These are phyloP conservation scores for Bombus superbus DNA, from an alignment of 1,140 invertebrate genomes.

Conservation along the genomic window DNA sequence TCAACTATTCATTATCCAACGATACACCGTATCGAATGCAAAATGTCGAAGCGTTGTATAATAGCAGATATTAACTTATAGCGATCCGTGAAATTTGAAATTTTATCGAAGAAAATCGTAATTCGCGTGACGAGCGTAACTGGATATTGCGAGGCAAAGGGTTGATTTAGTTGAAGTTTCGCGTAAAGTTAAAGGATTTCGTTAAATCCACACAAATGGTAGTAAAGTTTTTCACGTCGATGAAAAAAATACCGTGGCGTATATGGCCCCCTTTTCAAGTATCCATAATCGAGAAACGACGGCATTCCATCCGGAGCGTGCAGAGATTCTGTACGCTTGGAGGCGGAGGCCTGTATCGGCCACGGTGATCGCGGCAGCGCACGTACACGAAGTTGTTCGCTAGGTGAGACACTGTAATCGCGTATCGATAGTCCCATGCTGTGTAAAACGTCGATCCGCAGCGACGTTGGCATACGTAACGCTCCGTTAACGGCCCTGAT, in stretches of 20 bases:
- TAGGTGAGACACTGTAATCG: constrained; percentile 49
- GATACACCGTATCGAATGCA: too few relatives aligned
- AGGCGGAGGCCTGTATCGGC: constrained; percentile 31
- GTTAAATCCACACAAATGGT: too few relatives aligned
- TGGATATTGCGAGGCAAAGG: too few relatives aligned
- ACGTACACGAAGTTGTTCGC: constrained; percentile 31
- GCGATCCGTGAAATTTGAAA: not conserved
- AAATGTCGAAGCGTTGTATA: not conserved
- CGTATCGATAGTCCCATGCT: constrained; percentile 49
- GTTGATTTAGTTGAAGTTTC: not conserved
- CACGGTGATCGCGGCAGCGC: constrained; percentile 28
- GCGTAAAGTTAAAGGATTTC: too few relatives aligned
- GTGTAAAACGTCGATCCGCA: constrained; percentile 45
- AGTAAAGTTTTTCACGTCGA: too few relatives aligned
- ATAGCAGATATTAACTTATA: not conserved
- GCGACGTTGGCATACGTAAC: constrained; percentile 23
- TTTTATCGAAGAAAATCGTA: too few relatives aligned
- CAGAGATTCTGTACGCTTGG: not conserved
- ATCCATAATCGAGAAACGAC: not conserved
- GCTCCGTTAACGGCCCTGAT: constrained; percentile 35
- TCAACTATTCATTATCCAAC: too few relatives aligned
- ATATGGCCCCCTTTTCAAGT: constrained; percentile 16
- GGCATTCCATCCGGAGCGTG: constrained; percentile 21
- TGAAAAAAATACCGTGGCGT: not conserved
- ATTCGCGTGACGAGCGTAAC: too few relatives aligned